These are phyloP conservation scores for Rhodinocichla rosea DNA, from an alignment of 2,113 vertebrate species.

Conservation along the genomic window DNA sequence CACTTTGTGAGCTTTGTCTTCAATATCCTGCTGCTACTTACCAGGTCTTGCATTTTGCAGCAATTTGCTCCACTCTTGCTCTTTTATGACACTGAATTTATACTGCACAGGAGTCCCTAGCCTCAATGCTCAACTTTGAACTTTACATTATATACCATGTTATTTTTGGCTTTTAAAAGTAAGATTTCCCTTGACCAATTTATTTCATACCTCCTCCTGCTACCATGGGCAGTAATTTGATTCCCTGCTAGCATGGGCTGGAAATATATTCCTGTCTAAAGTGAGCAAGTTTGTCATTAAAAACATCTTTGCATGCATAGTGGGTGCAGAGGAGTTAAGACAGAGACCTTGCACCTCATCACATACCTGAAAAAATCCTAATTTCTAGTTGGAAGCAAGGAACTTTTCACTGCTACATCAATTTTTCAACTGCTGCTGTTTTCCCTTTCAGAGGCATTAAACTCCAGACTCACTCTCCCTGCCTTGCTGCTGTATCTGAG, in stretches of 20 bases:
- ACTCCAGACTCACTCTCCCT: background rate
- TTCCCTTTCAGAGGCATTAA: background rate
- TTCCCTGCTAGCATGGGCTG: background rate
- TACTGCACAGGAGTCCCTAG: background rate
- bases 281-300: background rate
- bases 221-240: background rate
- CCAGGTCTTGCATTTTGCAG: background rate
- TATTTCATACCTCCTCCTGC: background rate
- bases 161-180: slow-evolving; percentile 8
- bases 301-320: background rate
- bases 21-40: slow-evolving; percentile 4
- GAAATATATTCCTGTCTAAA: background rate
- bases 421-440: background rate
- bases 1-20: background rate
- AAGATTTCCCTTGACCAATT: background rate
- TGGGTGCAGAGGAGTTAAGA: background rate
- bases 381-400: background rate
- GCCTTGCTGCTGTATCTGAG: background rate
- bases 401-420: background rate
- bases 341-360: background rate
- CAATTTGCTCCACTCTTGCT: slow-evolving; percentile 16
- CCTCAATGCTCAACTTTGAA: background rate
- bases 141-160: background rate
- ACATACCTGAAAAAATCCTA: background rate
- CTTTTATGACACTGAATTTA: background rate